Conservation (phyloP, 2,888 invertebrate genomes). For the Apotomis capreana region DNA sequence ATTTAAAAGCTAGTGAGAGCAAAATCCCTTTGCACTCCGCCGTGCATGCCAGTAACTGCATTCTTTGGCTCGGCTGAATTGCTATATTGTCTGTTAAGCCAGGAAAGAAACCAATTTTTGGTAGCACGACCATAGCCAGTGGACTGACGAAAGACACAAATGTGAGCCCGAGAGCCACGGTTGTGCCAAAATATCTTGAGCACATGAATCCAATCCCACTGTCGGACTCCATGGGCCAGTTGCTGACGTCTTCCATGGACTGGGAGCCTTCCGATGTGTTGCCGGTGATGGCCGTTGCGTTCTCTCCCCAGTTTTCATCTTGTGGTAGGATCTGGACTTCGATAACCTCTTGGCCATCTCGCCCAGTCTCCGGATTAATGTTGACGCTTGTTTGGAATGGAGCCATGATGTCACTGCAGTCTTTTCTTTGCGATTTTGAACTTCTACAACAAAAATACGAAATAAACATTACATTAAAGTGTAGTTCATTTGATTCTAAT, state of each 20-base stretch:
- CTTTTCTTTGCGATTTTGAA: slow-evolving; percentile 86
- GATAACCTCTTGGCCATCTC: slow-evolving; percentile 95
- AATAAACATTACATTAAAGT: background rate
- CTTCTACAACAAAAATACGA: slow-evolving; percentile 74
- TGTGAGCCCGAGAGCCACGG: slow-evolving; percentile 90
- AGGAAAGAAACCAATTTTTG: slow-evolving; percentile 93
- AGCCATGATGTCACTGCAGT: slow-evolving; percentile 88
- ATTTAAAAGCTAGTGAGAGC: slow-evolving; percentile 94
- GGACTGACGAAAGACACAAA: slow-evolving; percentile 95
- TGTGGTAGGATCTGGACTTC: slow-evolving; percentile 98
- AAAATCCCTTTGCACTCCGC: slow-evolving; percentile 97
- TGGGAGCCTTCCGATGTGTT: slow-evolving; percentile 98
- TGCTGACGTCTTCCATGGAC: slow-evolving; percentile 95
- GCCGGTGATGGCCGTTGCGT: slow-evolving; percentile 97
- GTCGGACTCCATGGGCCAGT: slow-evolving; percentile 90
- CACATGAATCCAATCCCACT: slow-evolving; percentile 89
- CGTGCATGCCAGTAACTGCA: slow-evolving; percentile 90
- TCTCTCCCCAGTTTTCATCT: slow-evolving; percentile 99
- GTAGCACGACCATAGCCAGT: slow-evolving; percentile 96
- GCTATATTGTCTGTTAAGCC: slow-evolving; percentile 87
- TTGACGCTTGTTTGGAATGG: slow-evolving; percentile 94
- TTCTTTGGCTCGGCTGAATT: slow-evolving; percentile 86
- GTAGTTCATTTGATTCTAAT: too few species aligned
- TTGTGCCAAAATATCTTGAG: slow-evolving; percentile 92
- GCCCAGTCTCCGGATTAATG: slow-evolving; percentile 88